phyloP scores from a whole-genome alignment of 2,888 invertebrate species.

The Andrena marginata region DNA sequence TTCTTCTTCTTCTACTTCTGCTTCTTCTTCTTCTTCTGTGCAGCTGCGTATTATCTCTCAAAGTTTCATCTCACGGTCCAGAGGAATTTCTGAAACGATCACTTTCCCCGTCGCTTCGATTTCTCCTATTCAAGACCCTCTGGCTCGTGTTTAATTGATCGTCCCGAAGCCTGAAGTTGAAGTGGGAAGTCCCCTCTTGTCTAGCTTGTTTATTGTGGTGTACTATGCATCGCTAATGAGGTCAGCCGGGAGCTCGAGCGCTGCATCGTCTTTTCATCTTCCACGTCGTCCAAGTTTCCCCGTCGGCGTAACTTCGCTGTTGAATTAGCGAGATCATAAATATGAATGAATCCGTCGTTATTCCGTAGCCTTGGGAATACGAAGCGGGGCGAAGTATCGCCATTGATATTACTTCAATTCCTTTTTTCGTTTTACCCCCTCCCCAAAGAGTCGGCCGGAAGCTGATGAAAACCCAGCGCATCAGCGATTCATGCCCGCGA shows the following conservation, averaged over 20 bases:
- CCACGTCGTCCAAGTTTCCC: slow-evolving; percentile 43
- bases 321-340: slow-evolving; percentile 60
- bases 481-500: slow-evolving; percentile 61
- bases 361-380: slow-evolving; percentile 46
- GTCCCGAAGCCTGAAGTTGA: slow-evolving; percentile 9
- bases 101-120: neutral
- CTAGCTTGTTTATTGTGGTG: slow-evolving; percentile 48
- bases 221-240: slow-evolving; percentile 73
- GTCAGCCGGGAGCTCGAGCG: slow-evolving; percentile 61
- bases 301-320: slow-evolving; percentile 44
- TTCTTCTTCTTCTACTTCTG: neutral
- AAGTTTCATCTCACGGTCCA: neutral
- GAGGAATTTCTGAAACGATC: neutral
- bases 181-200: slow-evolving; percentile 26
- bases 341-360: slow-evolving; percentile 50
- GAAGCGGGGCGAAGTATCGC: slow-evolving; percentile 39
- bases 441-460: slow-evolving; percentile 2
- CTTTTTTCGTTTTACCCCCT: slow-evolving; percentile 23
- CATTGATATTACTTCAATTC: slow-evolving; percentile 46
- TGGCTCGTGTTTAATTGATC: slow-evolving; percentile 19
- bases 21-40: neutral
- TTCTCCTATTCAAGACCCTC: neutral
- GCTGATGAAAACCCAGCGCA: slow-evolving; percentile 44
- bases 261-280: slow-evolving; percentile 69
- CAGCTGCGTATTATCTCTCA: neutral